Evolutionary conservation across 2,797 vertebrate species (phyloP), one percentile per base, ranked within the genome.

Genomic region (Sternotherus odoratus): DNA sequence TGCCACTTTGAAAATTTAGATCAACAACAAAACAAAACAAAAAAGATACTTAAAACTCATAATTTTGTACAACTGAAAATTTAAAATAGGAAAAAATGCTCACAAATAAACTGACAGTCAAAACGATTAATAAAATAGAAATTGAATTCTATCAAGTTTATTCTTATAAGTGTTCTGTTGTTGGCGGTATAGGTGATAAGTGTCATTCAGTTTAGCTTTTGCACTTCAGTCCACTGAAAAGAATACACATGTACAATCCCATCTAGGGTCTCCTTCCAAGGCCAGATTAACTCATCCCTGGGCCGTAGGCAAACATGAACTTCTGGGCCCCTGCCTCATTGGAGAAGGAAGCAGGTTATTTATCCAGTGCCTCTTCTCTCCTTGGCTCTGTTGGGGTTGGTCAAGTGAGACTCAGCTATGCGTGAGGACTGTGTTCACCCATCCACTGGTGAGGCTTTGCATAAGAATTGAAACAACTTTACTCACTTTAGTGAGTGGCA

Each of bases 141-240:
- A 66, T 36, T 66, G 63, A 66, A 66, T 66, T 57, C 57, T 36
- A 19, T 66, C 63, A 66, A 11, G 17, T 66, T 66, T 66, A 66
- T 66, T 66, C n/a, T 66, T 1, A 0, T 74, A 13, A 72, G 7
- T 66, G 43, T 24, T 13, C 24, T 89, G 66, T 46, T 23, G 46
- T 69, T n/a, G 83, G 17, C 36, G 12, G 8, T 43, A 79, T n/a
- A 21, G 91, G 19, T 6, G 69, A 8, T 33, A 43, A 90, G 87
- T 74, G 15, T 50, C 77, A 48, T 60, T 33, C 66, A 79, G 79
- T 50, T 63, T 82, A 24, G 46, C 74, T 26, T 53, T 24, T 5
- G 39, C 8, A 0, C 0, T 2, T 87, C 83, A 3, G 5, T 23
- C 74, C 77, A 43, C 17, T 53, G 88, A 82, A n/a, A 79, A 81